phyloP scores from a whole-genome alignment of 2,797 vertebrate genomes.

The Pangasius djambal region DNA sequence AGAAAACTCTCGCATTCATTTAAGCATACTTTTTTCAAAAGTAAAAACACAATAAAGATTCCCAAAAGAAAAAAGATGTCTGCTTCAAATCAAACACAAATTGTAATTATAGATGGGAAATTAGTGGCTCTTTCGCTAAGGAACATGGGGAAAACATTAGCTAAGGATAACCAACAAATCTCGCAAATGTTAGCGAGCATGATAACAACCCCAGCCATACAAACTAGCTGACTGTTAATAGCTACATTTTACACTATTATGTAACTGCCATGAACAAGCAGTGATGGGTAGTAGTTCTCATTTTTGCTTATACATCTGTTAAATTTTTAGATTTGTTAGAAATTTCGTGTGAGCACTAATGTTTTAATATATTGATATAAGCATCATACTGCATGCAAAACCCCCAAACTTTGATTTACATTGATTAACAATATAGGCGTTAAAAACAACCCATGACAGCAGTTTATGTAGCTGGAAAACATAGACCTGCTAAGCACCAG shows the following conservation, averaged over 20 bases:
- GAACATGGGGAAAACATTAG: background rate
- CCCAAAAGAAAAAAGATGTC: background rate
- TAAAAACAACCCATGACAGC: background rate
- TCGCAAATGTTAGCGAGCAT: background rate
- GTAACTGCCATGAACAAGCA: background rate
- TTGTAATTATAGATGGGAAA: background rate
- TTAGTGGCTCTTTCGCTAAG: background rate
- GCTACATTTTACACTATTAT: background rate
- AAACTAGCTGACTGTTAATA: background rate
- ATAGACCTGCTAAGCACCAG: background rate
- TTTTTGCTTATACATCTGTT: background rate
- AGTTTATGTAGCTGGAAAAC: background rate
- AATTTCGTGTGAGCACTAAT: background rate
- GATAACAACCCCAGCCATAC: background rate
- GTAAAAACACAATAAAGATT: background rate
- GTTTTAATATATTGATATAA: background rate
- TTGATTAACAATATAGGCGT: background rate
- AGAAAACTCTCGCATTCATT: background rate
- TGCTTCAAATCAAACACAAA: background rate
- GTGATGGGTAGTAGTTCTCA: background rate
- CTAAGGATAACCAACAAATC: background rate
- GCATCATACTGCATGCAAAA: background rate
- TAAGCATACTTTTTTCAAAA: background rate
- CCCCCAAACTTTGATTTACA: background rate
- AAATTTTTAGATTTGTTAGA: background rate